These are phyloP conservation scores for Leptinotarsa rubiginosa DNA, from an alignment of 2,888 invertebrate species.

Conservation along the genomic window DNA sequence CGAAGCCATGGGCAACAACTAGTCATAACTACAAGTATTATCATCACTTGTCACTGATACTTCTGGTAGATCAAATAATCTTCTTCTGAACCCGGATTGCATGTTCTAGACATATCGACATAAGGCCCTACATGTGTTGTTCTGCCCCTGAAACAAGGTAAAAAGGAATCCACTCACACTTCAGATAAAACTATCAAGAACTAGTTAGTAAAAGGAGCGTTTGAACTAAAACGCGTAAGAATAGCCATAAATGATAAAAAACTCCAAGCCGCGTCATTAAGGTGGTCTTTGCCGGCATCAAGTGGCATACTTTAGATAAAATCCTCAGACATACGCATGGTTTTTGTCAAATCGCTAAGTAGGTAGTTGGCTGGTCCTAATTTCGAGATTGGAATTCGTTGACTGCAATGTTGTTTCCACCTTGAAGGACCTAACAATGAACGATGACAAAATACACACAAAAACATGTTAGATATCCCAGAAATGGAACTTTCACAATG, in stretches of 20 bases:
- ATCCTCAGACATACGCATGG: slow-evolving; percentile 53
- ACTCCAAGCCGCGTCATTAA: slow-evolving; percentile 46
- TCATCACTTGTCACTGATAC: no score
- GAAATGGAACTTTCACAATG: slow-evolving; percentile 18
- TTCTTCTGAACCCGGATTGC: not conserved
- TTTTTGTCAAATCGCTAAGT: slow-evolving; percentile 60
- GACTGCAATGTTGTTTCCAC: slow-evolving; percentile 16
- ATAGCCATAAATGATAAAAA: slow-evolving; percentile 42
- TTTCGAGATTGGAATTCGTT: slow-evolving; percentile 3
- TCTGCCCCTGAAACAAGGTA: slow-evolving; percentile 7
- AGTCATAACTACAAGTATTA: no score
- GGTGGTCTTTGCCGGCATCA: slow-evolving; percentile 53
- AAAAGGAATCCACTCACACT: slow-evolving; percentile 11
- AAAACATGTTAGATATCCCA: slow-evolving; percentile 16
- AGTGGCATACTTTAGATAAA: slow-evolving; percentile 59
- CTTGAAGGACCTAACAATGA: slow-evolving; percentile 11
- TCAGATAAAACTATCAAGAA: slow-evolving; percentile 16
- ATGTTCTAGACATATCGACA: not conserved
- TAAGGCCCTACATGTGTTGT: not conserved
- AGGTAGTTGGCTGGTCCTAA: slow-evolving; percentile 44
- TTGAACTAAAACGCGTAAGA: slow-evolving; percentile 30
- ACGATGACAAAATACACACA: slow-evolving; percentile 14
- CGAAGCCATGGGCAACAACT: no score
- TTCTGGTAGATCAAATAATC: not conserved
- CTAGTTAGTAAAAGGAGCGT: slow-evolving; percentile 4